A percentile compares a stretch with the other conserved stretches of the same genome.
These are phyloP conservation scores for Gymnocypris eckloni DNA, from an alignment of 2,797 vertebrate species.

Conservation along the genomic window DNA sequence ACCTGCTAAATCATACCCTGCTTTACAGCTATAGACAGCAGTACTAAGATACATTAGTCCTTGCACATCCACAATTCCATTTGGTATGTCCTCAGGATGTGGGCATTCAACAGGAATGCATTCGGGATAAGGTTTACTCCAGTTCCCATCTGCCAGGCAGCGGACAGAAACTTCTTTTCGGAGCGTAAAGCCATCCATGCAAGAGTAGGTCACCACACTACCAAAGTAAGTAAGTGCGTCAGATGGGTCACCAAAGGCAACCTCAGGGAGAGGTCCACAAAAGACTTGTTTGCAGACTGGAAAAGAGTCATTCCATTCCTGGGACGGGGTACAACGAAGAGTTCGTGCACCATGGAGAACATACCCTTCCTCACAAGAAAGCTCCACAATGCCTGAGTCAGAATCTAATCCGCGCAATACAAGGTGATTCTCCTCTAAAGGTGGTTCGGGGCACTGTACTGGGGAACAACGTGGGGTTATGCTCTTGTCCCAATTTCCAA, in stretches of 20 bases:
- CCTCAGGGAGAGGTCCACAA: slow-evolving; percentile 85
- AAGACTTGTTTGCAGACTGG: slow-evolving; percentile 88
- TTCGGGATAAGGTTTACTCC: slow-evolving; percentile 89
- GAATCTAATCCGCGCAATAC: slow-evolving; percentile 83
- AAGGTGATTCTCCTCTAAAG: slow-evolving; percentile 89
- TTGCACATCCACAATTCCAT: slow-evolving; percentile 94
- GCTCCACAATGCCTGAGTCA: slow-evolving; percentile 84
- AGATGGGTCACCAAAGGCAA: slow-evolving; percentile 85
- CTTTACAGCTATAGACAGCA: slow-evolving; percentile 91
- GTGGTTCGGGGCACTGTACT: slow-evolving; percentile 91
- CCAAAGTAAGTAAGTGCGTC: slow-evolving; percentile 77
- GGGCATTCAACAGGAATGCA: slow-evolving; percentile 94
- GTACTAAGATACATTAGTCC: slow-evolving; percentile 96
- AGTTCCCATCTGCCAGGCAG: slow-evolving; percentile 86
- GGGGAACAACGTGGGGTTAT: slow-evolving; percentile 85
- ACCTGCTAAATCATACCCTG: slow-evolving; percentile 88
- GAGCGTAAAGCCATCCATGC: slow-evolving; percentile 91
- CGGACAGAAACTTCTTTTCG: slow-evolving; percentile 76
- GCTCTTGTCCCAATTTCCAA: slow-evolving; percentile 88
- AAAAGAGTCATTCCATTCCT: slow-evolving; percentile 94
- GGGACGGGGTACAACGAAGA: slow-evolving; percentile 86
- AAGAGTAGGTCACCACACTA: slow-evolving; percentile 84
- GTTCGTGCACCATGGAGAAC: slow-evolving; percentile 84
- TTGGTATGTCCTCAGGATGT: slow-evolving; percentile 89
- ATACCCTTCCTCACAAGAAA: slow-evolving; percentile 92